Conservation (phyloP, 2,113 vertebrate species). For the Melospiza melodia region DNA sequence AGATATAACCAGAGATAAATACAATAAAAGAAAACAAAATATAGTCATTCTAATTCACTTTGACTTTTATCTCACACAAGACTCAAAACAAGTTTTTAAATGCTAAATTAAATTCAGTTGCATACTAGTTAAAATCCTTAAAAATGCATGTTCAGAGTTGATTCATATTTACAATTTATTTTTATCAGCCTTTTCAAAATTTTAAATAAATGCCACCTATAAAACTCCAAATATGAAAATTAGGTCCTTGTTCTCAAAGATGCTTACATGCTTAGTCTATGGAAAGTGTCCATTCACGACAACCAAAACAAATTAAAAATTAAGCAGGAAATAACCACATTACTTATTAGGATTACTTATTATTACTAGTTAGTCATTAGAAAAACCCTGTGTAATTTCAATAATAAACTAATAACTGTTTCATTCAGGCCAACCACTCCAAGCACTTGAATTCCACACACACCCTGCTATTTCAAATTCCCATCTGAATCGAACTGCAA, state of each 20-base stretch:
- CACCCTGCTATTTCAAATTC: background rate
- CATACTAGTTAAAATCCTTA: background rate
- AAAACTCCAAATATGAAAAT: background rate
- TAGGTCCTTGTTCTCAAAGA: background rate
- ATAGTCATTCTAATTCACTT: background rate
- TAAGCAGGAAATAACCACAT: background rate
- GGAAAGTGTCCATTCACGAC: background rate
- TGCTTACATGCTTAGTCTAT: background rate
- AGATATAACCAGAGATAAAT: background rate
- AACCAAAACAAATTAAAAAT: constrained; percentile 8
- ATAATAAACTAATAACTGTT: background rate
- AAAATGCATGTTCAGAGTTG: background rate
- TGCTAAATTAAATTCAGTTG: background rate
- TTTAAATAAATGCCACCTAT: background rate
- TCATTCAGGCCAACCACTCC: background rate
- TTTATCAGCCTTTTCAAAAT: background rate
- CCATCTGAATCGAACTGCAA: background rate
- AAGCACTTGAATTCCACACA: background rate
- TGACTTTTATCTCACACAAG: background rate
- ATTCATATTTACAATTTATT: background rate
- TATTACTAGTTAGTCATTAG: background rate
- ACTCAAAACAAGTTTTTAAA: background rate
- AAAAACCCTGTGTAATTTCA: background rate
- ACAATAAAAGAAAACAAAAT: background rate
- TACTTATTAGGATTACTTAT: background rate